Conservation (phyloP, 2,113 vertebrate species). For the Columba janthina region DNA sequence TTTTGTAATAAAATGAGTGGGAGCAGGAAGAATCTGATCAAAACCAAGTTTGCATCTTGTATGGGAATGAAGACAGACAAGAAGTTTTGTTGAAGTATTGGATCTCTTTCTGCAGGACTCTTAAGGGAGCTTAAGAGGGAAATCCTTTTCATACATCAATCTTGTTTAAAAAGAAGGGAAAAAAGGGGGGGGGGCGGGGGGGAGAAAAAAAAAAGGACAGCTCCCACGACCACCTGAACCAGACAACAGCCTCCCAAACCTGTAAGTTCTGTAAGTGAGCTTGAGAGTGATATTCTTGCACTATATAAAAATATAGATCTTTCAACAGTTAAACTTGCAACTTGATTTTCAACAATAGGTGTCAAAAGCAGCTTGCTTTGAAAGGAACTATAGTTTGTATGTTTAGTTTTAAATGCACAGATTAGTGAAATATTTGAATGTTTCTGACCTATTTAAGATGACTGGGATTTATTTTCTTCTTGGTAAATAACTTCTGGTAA, state of each 20-base stretch:
- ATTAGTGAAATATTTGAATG: background rate
- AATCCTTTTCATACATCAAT: background rate
- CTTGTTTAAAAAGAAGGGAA: background rate
- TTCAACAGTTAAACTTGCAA: background rate
- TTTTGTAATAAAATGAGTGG: background rate
- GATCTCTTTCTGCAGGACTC: background rate
- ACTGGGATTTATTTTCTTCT: background rate
- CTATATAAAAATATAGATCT: background rate
- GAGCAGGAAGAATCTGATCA: background rate
- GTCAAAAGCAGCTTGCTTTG: background rate
- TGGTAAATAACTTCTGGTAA: background rate
- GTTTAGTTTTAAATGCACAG: background rate
- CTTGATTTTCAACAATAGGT: background rate
- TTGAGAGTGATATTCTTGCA: background rate
- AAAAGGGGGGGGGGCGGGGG: too few species aligned
- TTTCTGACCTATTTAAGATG: background rate
- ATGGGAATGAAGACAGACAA: background rate
- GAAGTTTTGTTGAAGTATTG: background rate
- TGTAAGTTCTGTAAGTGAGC: background rate
- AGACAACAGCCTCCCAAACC: background rate
- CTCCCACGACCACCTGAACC: rapidly evolving
- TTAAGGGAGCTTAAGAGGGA: background rate
- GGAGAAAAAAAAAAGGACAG: too few species aligned
- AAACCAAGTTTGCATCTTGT: background rate
- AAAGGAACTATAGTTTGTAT: background rate